A percentile compares a stretch with the other conserved stretches of the same genome.
Conservation (phyloP, 2,797 vertebrate genomes). For the Crax fasciolata region DNA sequence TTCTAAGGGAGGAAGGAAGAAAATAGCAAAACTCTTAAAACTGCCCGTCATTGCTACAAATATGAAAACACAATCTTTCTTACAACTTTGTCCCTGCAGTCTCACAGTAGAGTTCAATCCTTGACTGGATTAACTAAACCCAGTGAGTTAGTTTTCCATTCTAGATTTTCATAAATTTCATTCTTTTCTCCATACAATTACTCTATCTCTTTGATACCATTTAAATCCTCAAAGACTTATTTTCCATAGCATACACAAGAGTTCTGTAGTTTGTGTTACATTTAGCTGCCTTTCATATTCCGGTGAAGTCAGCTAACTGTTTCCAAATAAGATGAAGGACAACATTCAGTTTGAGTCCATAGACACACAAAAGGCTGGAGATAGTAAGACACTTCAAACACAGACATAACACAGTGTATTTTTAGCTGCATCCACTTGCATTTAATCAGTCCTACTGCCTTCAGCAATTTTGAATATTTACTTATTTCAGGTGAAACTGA, state of each 20-base stretch:
- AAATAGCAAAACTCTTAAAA: not conserved
- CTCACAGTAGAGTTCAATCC: not conserved
- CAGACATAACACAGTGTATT: not conserved
- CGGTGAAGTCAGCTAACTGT: not conserved
- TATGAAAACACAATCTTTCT: not conserved
- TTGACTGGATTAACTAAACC: not conserved
- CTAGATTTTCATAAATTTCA: not conserved
- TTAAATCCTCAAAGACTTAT: not conserved
- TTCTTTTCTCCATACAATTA: not conserved
- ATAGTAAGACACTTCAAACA: not conserved
- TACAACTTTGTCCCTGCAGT: not conserved
- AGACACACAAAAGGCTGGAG: not conserved
- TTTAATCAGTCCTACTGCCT: not conserved
- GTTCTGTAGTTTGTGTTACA: not conserved
- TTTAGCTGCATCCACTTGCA: not conserved
- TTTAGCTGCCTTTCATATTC: not conserved
- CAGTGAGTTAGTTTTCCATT: not conserved
- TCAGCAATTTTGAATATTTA: not conserved
- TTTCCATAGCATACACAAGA: not conserved
- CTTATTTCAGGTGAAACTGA: not conserved
- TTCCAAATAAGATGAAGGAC: not conserved
- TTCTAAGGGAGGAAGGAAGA: not conserved
- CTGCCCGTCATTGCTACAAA: not conserved
- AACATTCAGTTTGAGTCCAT: not conserved
- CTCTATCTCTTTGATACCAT: not conserved